A percentile compares a stretch with the other conserved stretches of the same genome.
These are phyloP conservation scores for Eulemur macaco DNA, from an alignment of 2,113 vertebrate species.

Conservation along the genomic window DNA sequence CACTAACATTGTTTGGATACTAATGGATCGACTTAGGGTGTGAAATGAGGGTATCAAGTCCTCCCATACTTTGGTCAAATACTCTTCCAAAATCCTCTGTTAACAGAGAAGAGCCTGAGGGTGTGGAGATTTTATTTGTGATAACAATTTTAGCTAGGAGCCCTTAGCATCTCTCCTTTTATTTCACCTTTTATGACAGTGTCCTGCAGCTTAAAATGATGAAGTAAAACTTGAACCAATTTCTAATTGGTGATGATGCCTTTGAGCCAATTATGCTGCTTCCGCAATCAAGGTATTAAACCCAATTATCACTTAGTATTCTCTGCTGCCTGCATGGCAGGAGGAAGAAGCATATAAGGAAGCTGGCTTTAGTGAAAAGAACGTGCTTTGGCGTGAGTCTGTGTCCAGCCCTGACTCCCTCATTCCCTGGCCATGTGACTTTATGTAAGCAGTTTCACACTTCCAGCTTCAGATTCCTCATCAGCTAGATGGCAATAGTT, in stretches of 20 bases:
- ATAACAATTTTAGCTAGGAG: not conserved
- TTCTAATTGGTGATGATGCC: not conserved
- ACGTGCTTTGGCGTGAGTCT: not conserved
- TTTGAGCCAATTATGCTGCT: not conserved
- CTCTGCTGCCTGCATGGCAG: not conserved
- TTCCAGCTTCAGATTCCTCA: not conserved
- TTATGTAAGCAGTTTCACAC: not conserved
- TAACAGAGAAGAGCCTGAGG: not conserved
- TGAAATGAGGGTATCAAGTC: not conserved
- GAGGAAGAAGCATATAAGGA: not conserved
- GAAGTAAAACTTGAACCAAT: not conserved
- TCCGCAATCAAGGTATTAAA: not conserved
- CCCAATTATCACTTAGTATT: not conserved
- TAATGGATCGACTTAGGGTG: slow-evolving; percentile 16
- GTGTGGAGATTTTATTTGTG: not conserved
- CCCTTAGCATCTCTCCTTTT: not conserved
- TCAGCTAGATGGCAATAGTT: not conserved
- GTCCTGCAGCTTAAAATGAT: not conserved
- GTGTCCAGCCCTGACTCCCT: not conserved
- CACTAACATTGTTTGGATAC: not conserved
- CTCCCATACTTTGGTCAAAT: not conserved
- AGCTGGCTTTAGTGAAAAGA: not conserved
- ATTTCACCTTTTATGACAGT: not conserved
- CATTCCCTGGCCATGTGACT: not conserved
- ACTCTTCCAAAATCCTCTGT: not conserved